Conservation (phyloP, 2,797 vertebrate species). For the Zalophus californianus region DNA sequence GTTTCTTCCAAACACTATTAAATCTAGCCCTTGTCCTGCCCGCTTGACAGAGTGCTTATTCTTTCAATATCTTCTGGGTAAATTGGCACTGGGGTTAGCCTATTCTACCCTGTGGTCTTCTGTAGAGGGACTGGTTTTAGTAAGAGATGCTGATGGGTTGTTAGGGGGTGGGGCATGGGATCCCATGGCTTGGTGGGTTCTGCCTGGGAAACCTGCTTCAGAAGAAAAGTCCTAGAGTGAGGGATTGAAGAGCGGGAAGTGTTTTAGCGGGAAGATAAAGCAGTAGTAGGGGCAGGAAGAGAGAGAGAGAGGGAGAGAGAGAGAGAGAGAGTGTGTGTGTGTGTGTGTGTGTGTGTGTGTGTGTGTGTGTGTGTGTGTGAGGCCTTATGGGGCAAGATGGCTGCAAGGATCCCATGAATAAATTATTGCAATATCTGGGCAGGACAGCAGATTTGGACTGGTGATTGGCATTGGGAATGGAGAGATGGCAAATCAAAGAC, state of each 20-base stretch:
- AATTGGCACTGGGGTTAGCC: background rate
- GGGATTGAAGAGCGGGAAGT: background rate
- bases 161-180: no score
- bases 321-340: background rate
- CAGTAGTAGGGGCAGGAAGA: background rate
- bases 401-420: background rate
- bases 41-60: background rate
- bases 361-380: background rate
- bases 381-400: background rate
- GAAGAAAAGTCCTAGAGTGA: background rate
- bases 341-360: background rate
- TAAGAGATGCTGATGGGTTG: background rate
- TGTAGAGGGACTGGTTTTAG: background rate
- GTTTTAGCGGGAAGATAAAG: background rate
- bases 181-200: background rate
- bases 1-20: background rate
- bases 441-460: background rate
- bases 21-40: background rate
- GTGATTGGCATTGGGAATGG: background rate
- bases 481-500: background rate
- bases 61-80: background rate
- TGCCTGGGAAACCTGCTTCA: background rate
- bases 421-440: accelerated
- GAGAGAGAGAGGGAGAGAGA: no score
- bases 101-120: background rate